Conservation (phyloP, 1,140 invertebrate genomes). For the Oedothorax gibbosus region DNA sequence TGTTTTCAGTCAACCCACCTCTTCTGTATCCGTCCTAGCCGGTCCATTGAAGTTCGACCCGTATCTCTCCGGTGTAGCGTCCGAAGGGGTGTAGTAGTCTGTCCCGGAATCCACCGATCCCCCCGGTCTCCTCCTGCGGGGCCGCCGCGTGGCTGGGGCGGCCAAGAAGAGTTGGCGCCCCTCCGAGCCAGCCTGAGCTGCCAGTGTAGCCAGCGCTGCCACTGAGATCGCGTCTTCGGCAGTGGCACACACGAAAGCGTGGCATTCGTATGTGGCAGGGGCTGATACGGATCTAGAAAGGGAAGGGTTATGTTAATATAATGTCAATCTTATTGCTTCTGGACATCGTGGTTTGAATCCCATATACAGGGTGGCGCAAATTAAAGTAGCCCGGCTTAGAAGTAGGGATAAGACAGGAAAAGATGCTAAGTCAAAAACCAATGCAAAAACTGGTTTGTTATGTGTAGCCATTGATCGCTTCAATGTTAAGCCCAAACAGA, state of each 20-base stretch:
- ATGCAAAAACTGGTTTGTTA: no score
- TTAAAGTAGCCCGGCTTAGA: no score
- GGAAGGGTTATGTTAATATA: no score
- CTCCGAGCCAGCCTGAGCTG: background rate
- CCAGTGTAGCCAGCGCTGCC: constrained; percentile 37
- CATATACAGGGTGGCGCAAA: no score
- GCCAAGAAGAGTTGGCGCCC: background rate
- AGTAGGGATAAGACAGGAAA: no score
- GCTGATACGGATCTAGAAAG: constrained; percentile 65
- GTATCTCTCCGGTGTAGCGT: constrained; percentile 12
- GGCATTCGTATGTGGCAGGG: constrained; percentile 85
- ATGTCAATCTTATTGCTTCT: no score
- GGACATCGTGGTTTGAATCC: no score
- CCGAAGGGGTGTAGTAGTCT: constrained; percentile 42
- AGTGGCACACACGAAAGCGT: constrained; percentile 85
- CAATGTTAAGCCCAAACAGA: no score
- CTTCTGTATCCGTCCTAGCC: constrained; percentile 39
- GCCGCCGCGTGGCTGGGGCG: background rate
- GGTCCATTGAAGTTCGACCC: constrained; percentile 2
- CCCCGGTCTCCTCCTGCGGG: background rate
- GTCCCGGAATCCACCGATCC: constrained; percentile 36
- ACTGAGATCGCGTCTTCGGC: constrained; percentile 82
- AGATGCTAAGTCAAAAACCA: no score
- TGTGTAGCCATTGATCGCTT: no score
- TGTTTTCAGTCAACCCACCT: constrained; percentile 12